A percentile compares a stretch with the other conserved stretches of the same genome.
phyloP scores from a whole-genome alignment of 2,888 invertebrate species.

The Acronicta leporina region DNA sequence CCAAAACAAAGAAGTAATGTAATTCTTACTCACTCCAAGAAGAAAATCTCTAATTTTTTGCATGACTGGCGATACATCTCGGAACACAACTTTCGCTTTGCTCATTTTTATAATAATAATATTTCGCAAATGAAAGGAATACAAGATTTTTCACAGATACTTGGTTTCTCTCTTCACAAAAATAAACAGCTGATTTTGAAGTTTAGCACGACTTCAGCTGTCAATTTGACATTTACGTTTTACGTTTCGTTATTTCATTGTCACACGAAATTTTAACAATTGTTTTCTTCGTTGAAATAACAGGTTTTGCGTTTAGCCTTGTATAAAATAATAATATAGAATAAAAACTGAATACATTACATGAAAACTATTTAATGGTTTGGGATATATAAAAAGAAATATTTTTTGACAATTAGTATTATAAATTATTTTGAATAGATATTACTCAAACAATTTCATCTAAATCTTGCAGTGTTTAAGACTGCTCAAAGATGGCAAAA shows the following conservation, averaged over 20 bases:
- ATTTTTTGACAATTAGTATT: neutral
- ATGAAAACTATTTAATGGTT: neutral
- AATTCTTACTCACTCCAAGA: slow-evolving; percentile 89
- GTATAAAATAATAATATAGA: neutral
- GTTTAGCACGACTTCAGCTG: slow-evolving; percentile 8
- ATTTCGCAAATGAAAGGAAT: slow-evolving; percentile 1
- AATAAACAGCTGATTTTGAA: slow-evolving; percentile 55
- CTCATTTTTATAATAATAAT: slow-evolving; percentile 68
- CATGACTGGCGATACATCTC: slow-evolving; percentile 91
- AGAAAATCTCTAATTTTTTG: slow-evolving; percentile 91
- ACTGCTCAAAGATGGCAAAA: slow-evolving; percentile 9
- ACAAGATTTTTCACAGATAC: slow-evolving; percentile 4
- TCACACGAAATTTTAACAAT: too few relatives aligned
- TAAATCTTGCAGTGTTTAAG: neutral
- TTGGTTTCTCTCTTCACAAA: slow-evolving; percentile 4
- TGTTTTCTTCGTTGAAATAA: too few relatives aligned
- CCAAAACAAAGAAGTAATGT: slow-evolving; percentile 32
- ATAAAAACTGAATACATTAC: neutral
- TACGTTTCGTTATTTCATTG: slow-evolving; percentile 15
- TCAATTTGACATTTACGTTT: slow-evolving; percentile 22
- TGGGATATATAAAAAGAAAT: neutral
- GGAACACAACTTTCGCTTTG: slow-evolving; percentile 82
- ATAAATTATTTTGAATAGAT: slow-evolving; percentile 3
- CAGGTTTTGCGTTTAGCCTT: neutral
- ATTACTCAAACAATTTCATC: neutral